A percentile compares a stretch with the other conserved stretches of the same genome.
Evolutionary conservation across 2,113 vertebrate genomes (phyloP).

Genomic region (Mustelus asterias): DNA sequence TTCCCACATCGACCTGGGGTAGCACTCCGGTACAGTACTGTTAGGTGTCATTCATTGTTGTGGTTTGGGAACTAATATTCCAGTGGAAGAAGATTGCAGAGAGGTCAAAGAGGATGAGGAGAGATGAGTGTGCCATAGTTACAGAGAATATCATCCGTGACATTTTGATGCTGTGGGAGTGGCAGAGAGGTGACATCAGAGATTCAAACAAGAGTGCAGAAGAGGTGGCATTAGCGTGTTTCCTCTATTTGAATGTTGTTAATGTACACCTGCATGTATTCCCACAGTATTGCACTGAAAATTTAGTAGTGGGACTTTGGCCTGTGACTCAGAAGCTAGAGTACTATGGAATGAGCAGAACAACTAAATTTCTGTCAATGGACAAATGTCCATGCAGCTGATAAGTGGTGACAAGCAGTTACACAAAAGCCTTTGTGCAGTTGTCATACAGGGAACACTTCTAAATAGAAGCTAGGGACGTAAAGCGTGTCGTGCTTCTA

Average conservation of each 20-base stretch:
- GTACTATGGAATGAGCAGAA: not conserved
- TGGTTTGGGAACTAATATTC: not conserved
- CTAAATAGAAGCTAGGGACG: not conserved
- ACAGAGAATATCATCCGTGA: not conserved
- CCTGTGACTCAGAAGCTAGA: not conserved
- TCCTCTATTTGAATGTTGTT: not conserved
- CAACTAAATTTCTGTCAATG: not conserved
- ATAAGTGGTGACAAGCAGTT: not conserved
- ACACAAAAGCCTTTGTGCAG: not conserved
- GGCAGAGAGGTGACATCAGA: not conserved
- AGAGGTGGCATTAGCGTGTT: not conserved
- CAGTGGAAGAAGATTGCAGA: not conserved
- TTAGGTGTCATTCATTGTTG: not conserved
- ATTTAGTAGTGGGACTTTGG: not conserved
- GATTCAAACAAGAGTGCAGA: not conserved
- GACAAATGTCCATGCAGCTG: not conserved
- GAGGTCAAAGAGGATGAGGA: not conserved
- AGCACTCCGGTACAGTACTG: not conserved
- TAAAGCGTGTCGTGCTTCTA: not conserved
- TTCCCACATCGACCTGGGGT: not conserved
- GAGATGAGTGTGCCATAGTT: not conserved
- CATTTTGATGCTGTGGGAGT: not conserved
- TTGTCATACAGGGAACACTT: not conserved
- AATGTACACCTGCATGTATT: not conserved
- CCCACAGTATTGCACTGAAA: not conserved